Base-by-base conservation (phyloP, 2,888 invertebrate genomes). In the Tipula unca region DNA sequence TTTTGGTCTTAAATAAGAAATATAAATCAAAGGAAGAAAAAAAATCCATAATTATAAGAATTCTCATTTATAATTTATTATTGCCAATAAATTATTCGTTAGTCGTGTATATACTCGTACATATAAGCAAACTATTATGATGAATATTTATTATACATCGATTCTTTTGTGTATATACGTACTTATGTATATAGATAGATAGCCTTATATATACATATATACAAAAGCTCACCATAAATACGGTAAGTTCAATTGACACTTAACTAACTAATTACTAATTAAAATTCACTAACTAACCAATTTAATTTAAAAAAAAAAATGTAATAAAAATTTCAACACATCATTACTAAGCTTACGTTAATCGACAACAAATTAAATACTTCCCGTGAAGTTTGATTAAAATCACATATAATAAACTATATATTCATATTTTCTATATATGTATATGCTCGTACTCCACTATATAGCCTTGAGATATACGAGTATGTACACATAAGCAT, bases 51-150 rank as follows among this genome's bases (percentile, higher is more conserved):
- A 69, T 69, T 69, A 69, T 25, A 25, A 69, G 25, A 69, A 69
- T 69, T 69, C 69, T 25, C 25, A 25, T 69, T 69, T 69, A 69
- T 69, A 69, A 69, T 69, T 69, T 69, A 69, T 69, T 69, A 69
- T 69, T 69, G 69, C 69, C 69, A 69, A 69, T 69, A 69, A 69
- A 69, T 69, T 69, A 69, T 69, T 69, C 25, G 69, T 69, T 69
- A 25, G 48, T 17, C 17, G 17, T 10, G 32, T 6, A 32, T 6
- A 32, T 17, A 48, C 4, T 5, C 5, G 17, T 17, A 17, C 4
- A 17, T 48, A 25, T 5, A 39, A 8, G 35, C 6, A 39, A 39
- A 39, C 2, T 2, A 8, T 39, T 39, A 6, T 39, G 39, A 48
- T 42, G 42, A 54, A 54, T 54, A 20, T 17, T 69, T 13, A 25